Conservation (phyloP, 30 jellyfish, hydroid and myxozoan species). For the Rhopilema esculentum region DNA sequence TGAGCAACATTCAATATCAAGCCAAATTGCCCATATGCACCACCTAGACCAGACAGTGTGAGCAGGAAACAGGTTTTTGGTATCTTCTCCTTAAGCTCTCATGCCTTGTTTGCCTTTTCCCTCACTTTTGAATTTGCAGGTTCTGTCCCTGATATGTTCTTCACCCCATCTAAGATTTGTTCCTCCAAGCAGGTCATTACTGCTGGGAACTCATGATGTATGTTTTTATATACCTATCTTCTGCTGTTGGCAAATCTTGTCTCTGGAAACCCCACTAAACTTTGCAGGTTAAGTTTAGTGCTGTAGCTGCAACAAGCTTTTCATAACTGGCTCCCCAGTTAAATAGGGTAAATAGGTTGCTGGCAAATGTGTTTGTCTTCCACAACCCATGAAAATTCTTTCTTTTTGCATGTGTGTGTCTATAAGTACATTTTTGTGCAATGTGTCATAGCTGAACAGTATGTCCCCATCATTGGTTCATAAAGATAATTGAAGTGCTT, state of each 20-base stretch:
- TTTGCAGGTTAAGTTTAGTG: too few species aligned
- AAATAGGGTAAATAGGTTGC: conserved; percentile 29
- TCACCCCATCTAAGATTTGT: too few species aligned
- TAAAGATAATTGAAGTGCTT: conserved; percentile 6
- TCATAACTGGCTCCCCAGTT: conserved; percentile 54
- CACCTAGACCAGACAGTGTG: conserved; percentile 48
- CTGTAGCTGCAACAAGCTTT: too few species aligned
- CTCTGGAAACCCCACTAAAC: too few species aligned
- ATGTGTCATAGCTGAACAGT: conserved; percentile 37
- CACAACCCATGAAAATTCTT: conserved; percentile 29
- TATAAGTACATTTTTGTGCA: conserved; percentile 42
- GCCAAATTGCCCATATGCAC: conserved; percentile 50
- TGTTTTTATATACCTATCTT: too few species aligned
- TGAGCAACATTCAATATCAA: conserved; percentile 32
- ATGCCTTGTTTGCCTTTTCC: conserved; percentile 43
- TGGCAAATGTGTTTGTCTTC: conserved; percentile 27
- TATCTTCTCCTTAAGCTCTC: conserved; percentile 35
- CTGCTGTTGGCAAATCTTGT: too few species aligned
- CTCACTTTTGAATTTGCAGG: too few species aligned
- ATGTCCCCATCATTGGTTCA: conserved; percentile 41
- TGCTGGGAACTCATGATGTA: too few species aligned
- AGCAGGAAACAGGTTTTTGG: conserved; percentile 32
- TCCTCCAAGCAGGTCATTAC: too few species aligned
- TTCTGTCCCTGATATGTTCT: too few species aligned
- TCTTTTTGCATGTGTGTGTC: conserved; percentile 40